Conservation (phyloP, 2,113 vertebrate species). For the Ramphastos sulfuratus region DNA sequence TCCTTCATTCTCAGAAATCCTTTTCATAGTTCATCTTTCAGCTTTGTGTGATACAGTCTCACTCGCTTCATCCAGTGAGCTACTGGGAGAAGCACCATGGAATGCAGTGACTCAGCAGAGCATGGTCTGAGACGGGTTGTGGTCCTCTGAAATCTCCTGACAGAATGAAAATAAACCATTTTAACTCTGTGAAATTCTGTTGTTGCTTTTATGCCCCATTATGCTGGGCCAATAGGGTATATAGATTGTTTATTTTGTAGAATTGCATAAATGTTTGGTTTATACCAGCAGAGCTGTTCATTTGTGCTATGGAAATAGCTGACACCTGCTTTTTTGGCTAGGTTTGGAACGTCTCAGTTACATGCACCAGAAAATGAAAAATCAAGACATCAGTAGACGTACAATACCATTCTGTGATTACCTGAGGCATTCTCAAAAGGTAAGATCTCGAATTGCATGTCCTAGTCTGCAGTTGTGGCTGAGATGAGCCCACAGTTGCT, state of each 20-base stretch:
- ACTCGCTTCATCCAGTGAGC: neutral
- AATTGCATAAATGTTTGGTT: neutral
- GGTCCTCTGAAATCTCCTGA: neutral
- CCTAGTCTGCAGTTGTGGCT: neutral
- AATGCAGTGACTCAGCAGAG: neutral
- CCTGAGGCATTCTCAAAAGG: conserved; percentile 67
- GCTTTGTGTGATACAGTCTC: neutral
- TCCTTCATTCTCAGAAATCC: neutral
- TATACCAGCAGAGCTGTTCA: neutral
- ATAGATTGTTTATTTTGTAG: neutral
- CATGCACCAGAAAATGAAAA: conserved; percentile 75
- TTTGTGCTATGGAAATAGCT: neutral
- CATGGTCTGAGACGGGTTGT: neutral
- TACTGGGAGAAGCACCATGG: neutral
- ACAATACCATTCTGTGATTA: conserved; percentile 63
- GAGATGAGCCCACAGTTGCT: neutral
- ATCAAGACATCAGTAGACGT: conserved; percentile 34
- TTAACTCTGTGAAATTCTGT: neutral
- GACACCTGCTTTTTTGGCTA: conserved; percentile 62
- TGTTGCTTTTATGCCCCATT: neutral
- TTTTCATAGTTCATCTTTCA: neutral
- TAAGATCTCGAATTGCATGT: conserved; percentile 32
- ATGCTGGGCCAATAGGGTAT: neutral
- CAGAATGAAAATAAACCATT: neutral
- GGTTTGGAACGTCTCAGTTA: conserved; percentile 80